These are phyloP conservation scores for Eurytoma adleriae DNA, from an alignment of 2,888 invertebrate genomes.

Conservation along the genomic window DNA sequence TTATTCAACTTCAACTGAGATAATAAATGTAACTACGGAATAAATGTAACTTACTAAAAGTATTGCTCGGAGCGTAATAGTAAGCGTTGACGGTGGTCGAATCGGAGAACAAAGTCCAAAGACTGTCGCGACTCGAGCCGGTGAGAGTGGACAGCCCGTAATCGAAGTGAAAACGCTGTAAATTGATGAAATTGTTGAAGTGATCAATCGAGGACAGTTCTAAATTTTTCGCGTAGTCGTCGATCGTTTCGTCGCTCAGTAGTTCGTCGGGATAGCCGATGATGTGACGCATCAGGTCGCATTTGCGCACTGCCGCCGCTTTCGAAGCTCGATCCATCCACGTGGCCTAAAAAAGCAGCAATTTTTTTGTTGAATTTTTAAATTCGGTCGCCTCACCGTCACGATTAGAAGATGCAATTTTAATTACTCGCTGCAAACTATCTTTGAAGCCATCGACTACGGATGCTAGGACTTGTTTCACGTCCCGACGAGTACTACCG, in stretches of 20 bases:
- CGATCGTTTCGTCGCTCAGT: constrained; percentile 68
- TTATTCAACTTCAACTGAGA: too few relatives aligned
- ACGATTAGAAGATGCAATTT: neutral
- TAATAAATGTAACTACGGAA: neutral
- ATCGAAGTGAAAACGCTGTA: neutral
- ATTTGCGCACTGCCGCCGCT: neutral
- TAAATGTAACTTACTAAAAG: neutral
- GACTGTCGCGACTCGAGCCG: neutral
- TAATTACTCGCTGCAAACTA: neutral
- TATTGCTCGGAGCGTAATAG: neutral
- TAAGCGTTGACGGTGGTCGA: neutral
- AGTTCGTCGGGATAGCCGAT: constrained; percentile 68
- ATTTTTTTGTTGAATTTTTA: neutral
- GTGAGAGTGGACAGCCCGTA: neutral
- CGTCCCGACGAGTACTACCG: too few relatives aligned
- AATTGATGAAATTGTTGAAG: neutral
- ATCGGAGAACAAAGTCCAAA: neutral
- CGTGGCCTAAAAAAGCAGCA: neutral
- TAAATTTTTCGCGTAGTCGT: neutral
- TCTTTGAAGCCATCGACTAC: neutral
- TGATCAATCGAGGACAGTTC: neutral
- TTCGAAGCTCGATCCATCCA: constrained; percentile 29
- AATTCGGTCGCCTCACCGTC: neutral
- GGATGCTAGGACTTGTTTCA: neutral
- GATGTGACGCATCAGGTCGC: neutral